These are phyloP conservation scores for Falcaria lacertinaria DNA, from an alignment of 2,888 invertebrate genomes.

Conservation along the genomic window DNA sequence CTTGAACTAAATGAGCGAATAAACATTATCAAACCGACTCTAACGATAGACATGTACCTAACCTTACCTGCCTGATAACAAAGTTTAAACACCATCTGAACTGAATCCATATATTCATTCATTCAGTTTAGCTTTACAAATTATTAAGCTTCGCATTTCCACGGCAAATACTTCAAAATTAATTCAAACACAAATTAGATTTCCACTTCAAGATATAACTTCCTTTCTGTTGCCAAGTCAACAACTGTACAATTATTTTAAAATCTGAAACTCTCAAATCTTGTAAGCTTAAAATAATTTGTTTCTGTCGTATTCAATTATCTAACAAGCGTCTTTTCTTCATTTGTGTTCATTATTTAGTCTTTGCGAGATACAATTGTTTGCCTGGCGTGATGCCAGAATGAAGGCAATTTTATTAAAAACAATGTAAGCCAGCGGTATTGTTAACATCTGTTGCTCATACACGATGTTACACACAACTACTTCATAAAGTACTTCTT, in stretches of 20 bases:
- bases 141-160: not conserved
- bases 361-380: conserved; percentile 19
- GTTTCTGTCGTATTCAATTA: not conserved
- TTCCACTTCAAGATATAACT: not conserved
- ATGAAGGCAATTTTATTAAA: conserved; percentile 48
- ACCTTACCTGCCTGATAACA: no score
- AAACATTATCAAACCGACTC: no score
- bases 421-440: conserved; percentile 29
- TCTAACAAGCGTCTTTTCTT: not conserved
- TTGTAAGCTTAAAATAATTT: not conserved
- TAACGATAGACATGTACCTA: no score
- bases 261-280: not conserved
- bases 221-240: not conserved
- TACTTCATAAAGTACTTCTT: no score
- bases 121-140: no score
- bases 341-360: not conserved
- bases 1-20: no score
- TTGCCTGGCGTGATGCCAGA: conserved; percentile 48
- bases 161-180: not conserved
- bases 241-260: not conserved
- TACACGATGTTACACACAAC: not conserved
- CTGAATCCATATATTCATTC: no score
- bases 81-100: no score
- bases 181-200: not conserved
- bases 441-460: conserved; percentile 49